These are phyloP conservation scores for Garrulus glandarius DNA, from an alignment of 2,797 vertebrate genomes.

Conservation along the genomic window DNA sequence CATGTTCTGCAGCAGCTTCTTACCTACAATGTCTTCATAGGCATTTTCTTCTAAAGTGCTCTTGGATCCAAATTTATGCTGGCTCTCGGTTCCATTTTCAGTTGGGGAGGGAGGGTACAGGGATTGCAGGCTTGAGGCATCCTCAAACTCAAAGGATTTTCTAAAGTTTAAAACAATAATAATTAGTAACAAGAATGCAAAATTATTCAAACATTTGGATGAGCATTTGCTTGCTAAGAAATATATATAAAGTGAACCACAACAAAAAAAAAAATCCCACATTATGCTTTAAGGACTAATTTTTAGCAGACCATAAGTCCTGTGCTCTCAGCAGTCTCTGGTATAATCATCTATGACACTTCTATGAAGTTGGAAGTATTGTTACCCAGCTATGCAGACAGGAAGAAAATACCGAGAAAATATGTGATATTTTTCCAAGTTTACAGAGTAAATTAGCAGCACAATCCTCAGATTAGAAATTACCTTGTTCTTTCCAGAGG, in stretches of 20 bases:
- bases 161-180: conserved; percentile 71
- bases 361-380: background rate
- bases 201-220: background rate
- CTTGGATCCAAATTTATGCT: conserved; percentile 87
- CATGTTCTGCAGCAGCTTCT: conserved; percentile 52
- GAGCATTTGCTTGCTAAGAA: background rate
- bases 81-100: conserved; percentile 90
- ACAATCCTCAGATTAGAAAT: background rate
- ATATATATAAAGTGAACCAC: background rate
- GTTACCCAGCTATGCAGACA: background rate
- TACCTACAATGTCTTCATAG: conserved; percentile 98
- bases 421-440: background rate
- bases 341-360: background rate
- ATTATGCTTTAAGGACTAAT: background rate
- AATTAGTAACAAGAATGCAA: background rate
- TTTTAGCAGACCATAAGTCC: background rate
- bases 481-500: background rate
- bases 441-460: background rate
- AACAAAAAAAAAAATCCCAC: background rate
- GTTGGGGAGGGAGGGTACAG: conserved; percentile 85
- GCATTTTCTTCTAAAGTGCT: conserved; percentile 98
- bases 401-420: background rate
- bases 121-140: conserved; percentile 86
- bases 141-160: conserved; percentile 93
- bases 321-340: background rate